A percentile compares a stretch with the other conserved stretches of the same genome.
Conservation (phyloP, 2,888 invertebrate species). For the Callinectes sapidus region DNA sequence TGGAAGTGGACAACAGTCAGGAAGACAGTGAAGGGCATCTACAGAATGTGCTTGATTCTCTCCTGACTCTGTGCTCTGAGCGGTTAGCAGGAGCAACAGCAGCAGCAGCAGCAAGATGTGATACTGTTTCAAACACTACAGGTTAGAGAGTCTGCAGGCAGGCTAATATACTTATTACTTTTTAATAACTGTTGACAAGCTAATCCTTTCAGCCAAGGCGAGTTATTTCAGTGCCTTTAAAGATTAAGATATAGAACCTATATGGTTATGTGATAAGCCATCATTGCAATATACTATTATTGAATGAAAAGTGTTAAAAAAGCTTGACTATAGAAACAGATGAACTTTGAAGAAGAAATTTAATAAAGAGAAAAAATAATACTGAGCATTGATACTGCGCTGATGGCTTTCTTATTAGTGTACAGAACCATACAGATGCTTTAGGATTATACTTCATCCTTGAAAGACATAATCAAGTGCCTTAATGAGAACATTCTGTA, state of each 20-base stretch:
- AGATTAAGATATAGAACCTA: neutral
- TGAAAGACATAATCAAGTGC: neutral
- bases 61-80: slow-evolving; percentile 9
- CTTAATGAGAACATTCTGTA: neutral
- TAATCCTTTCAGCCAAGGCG: neutral
- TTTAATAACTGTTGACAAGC: neutral
- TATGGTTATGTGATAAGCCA: neutral
- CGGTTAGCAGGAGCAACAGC: neutral
- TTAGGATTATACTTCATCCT: neutral
- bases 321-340: no score
- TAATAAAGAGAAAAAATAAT: neutral
- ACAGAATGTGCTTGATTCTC: neutral
- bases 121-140: neutral
- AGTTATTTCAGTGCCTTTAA: neutral
- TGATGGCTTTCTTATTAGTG: neutral
- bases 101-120: neutral
- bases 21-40: slow-evolving; percentile 56
- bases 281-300: no score
- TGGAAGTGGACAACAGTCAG: slow-evolving; percentile 83
- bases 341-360: neutral
- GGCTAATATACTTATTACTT: neutral
- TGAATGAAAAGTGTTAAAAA: no score
- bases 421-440: neutral
- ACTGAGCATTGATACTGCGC: neutral
- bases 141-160: slow-evolving; percentile 11